Percentiles rank a stretch among this genome's conserved stretches.
Evolutionary conservation across 2,888 invertebrate genomes (phyloP).

Genomic region (Apamea anceps): DNA sequence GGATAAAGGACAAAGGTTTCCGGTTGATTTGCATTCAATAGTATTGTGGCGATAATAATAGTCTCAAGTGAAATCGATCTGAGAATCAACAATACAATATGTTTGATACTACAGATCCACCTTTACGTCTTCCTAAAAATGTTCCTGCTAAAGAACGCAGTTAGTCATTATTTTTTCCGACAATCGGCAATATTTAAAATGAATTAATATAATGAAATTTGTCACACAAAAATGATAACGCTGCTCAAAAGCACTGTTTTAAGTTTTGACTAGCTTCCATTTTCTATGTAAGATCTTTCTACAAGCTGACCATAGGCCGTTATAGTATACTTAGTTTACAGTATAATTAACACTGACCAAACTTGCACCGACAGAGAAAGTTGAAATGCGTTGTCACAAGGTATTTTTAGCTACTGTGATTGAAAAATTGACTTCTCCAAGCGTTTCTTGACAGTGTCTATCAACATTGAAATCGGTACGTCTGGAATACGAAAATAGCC

Average conservation of each 20-base stretch:
- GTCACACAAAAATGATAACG: not conserved
- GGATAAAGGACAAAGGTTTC: constrained; percentile 72
- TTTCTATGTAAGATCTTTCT: not conserved
- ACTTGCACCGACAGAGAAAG: constrained; percentile 2
- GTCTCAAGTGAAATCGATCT: constrained; percentile 59
- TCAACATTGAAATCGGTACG: constrained; percentile 65
- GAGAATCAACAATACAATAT: constrained; percentile 40
- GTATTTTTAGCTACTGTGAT: constrained; percentile 29
- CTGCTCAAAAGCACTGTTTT: not conserved
- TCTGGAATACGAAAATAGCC: constrained; percentile 75
- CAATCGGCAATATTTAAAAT: not conserved
- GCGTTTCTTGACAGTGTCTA: constrained; percentile 58
- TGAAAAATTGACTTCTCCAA: constrained; percentile 42
- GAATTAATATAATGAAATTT: not conserved
- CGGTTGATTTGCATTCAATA: constrained; percentile 84
- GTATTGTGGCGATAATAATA: constrained; percentile 71
- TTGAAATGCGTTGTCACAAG: constrained; percentile 7
- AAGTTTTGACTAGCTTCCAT: not conserved
- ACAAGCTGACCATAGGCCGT: not conserved
- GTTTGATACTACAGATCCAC: constrained; percentile 16
- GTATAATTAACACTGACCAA: not conserved
- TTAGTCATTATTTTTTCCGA: not conserved
- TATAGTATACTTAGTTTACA: not conserved
- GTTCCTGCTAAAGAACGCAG: not conserved
- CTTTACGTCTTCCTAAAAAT: constrained; percentile 13